Evolutionary conservation across 2,113 vertebrate species (phyloP), one percentile per base, ranked within the genome.

Genomic region (Seriola dumerili): DNA sequence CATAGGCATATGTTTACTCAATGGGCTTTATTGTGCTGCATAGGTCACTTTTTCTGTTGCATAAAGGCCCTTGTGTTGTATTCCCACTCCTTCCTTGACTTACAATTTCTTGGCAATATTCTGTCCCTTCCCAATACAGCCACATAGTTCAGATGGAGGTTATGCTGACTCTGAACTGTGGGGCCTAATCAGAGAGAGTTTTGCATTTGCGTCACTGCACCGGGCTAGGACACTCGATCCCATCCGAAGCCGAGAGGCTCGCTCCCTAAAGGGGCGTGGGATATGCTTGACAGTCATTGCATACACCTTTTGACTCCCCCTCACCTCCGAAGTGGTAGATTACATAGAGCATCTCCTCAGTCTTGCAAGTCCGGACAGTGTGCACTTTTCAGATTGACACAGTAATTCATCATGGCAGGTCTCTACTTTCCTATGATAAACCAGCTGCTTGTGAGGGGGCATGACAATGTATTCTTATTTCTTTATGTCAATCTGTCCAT

Each of bases 391-490:
- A 57, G 58, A 70, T 82, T 84, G 82, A 89, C 84, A 68, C 13
- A 4, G 63, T 93, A 85, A 92, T 91, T 89, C 69, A 80, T 77
- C 71, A 44, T 84, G 76, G 84, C 91, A 91, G 89, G 52, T 29
- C 74, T 85, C 42, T 75, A 71, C 55, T 83, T 88, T 84, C 72
- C 79, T 68, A 36, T 58, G 66, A 76, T 70, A 72, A 87, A 84
- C 76, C 72, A 87, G 69, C 83, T 61, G 29, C 69, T 76, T 62
- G 61, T 46, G 50, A 86, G 71, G 52, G 72, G 81, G 61, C 58
- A 54, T 85, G 59, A 78, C 62, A 77, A 48, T 72, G 68, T 66
- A 77, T 76, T 54, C 40, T 32, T 63, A 34, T 66, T 36, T 75
- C 29, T n/a, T 5, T 72, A 44, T 52, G 23, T 76, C 81, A 50